Conservation (phyloP, 2,113 vertebrate genomes). For the Meleagris gallopavo region DNA sequence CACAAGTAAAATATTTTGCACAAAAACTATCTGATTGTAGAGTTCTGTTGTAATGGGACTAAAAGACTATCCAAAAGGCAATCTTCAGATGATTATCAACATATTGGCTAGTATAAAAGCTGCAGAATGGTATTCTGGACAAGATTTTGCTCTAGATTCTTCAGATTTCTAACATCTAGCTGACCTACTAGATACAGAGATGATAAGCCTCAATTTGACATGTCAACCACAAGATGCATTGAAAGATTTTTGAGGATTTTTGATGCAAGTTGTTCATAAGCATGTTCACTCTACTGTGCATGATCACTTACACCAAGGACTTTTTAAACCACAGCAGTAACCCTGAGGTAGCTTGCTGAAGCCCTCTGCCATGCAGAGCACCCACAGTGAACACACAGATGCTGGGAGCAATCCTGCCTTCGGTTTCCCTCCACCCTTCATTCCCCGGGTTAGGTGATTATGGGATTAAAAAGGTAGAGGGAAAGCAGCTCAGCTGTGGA, state of each 20-base stretch:
- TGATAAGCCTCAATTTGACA: not conserved
- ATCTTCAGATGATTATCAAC: too few relatives aligned
- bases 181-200: not conserved
- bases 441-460: conserved; percentile 31
- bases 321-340: not conserved
- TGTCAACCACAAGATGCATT: not conserved
- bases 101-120: not conserved
- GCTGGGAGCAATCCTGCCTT: not conserved
- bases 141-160: not conserved
- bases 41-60: not conserved
- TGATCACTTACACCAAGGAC: not conserved
- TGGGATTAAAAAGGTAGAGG: conserved; percentile 41
- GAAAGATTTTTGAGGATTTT: not conserved
- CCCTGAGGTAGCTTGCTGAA: not conserved
- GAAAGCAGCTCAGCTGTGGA: conserved; percentile 31
- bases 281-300: not conserved
- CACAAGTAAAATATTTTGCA: not conserved
- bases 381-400: fast-evolving
- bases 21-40: not conserved
- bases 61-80: not conserved
- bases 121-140: not conserved
- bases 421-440: not conserved
- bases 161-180: not conserved
- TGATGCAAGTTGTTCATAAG: fast-evolving
- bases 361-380: not conserved